Evolutionary conservation across 1,140 invertebrate species (phyloP).

Genomic region (Agrilus planipennis): DNA sequence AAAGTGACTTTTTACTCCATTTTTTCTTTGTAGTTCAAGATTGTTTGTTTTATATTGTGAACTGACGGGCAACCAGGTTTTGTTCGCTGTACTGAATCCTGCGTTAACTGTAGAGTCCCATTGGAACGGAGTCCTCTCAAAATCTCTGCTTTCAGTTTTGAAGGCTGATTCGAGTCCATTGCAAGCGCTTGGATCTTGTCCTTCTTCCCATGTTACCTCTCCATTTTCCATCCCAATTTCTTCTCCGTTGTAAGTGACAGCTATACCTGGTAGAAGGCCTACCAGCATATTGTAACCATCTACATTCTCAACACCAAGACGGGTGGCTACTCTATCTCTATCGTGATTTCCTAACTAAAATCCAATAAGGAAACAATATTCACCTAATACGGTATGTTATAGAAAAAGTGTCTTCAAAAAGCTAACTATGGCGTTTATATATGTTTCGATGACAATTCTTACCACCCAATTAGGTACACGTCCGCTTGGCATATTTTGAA

Average conservation of each 20-base stretch:
- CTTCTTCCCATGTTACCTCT: slow-evolving; percentile 37
- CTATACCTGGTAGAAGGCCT: slow-evolving; percentile 48
- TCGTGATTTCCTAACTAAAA: slow-evolving; percentile 41
- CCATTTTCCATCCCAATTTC: slow-evolving; percentile 59
- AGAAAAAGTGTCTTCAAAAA: neutral
- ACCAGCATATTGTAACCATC: slow-evolving; percentile 41
- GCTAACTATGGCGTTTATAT: too few species aligned
- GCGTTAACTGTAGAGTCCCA: slow-evolving; percentile 51
- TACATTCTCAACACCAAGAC: slow-evolving; percentile 32
- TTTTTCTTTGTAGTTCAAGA: slow-evolving; percentile 18
- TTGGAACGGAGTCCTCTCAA: slow-evolving; percentile 53
- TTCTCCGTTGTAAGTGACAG: slow-evolving; percentile 51
- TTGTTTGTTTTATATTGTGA: slow-evolving; percentile 46
- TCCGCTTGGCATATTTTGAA: slow-evolving; percentile 44
- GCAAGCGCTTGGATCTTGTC: slow-evolving; percentile 37
- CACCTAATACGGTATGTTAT: neutral
- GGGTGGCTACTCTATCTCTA: slow-evolving; percentile 36
- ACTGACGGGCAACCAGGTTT: slow-evolving; percentile 54
- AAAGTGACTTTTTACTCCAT: slow-evolving; percentile 16
- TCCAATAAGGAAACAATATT: neutral
- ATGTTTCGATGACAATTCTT: too few species aligned
- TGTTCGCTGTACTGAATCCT: slow-evolving; percentile 33
- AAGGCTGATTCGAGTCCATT: neutral
- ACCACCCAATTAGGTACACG: slow-evolving; percentile 52
- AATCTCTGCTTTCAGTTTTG: slow-evolving; percentile 29